These are phyloP conservation scores for Pristiophorus japonicus DNA, from an alignment of 2,113 vertebrate species.

Conservation along the genomic window DNA sequence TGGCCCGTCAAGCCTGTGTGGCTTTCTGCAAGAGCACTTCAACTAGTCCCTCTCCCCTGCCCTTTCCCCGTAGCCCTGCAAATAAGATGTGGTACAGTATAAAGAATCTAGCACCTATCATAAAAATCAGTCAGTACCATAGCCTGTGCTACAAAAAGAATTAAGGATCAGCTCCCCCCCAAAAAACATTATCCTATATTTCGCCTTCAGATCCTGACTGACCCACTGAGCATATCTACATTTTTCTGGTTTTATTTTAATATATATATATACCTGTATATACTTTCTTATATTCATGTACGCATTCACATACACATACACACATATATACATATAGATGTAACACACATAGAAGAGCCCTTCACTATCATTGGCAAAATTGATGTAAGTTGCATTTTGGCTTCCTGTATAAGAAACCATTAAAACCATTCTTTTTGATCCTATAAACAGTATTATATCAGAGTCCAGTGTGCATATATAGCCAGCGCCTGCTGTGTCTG, in stretches of 20 bases:
- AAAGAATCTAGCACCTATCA: background rate
- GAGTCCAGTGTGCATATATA: background rate
- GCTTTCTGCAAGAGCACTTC: too few species aligned
- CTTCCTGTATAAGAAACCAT: background rate
- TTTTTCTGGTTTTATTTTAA: background rate
- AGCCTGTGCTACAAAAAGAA: background rate
- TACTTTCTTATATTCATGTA: background rate
- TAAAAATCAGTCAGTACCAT: background rate
- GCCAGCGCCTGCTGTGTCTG: background rate
- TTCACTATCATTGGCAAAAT: background rate
- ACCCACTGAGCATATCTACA: background rate
- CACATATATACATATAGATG: too few species aligned
- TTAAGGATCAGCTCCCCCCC: too few species aligned
- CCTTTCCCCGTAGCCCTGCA: too few species aligned
- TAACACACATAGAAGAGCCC: background rate
- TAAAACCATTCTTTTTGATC: too few species aligned
- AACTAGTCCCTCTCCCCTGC: too few species aligned
- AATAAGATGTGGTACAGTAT: background rate
- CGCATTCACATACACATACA: too few species aligned
- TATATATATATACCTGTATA: too few species aligned
- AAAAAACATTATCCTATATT: background rate
- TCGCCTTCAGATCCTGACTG: background rate
- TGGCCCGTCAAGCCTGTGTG: too few species aligned
- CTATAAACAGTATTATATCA: background rate
- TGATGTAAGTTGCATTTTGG: background rate